These are phyloP conservation scores for Aculops lycopersici DNA, from an alignment of 1,140 invertebrate genomes.

Conservation along the genomic window DNA sequence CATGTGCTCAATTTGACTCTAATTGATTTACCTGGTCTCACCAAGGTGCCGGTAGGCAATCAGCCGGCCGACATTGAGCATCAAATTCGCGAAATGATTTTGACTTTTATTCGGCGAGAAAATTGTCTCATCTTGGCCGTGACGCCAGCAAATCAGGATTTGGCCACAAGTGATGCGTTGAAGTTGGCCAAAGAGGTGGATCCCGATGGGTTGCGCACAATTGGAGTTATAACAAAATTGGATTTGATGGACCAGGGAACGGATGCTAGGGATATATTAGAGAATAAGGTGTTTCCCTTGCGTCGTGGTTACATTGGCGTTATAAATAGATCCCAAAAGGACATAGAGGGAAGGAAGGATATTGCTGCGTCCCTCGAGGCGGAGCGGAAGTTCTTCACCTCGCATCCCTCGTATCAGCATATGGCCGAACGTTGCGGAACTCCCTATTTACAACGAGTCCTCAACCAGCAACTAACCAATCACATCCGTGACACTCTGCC, in stretches of 20 bases:
- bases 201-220: slow-evolving; percentile 28
- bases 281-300: slow-evolving; percentile 80
- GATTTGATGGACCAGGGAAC: slow-evolving; percentile 62
- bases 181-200: slow-evolving; percentile 79
- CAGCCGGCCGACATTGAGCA: slow-evolving; percentile 67
- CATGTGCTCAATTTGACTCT: slow-evolving; percentile 77
- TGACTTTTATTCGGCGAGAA: slow-evolving; percentile 67
- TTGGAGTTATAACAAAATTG: slow-evolving; percentile 12
- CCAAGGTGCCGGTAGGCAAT: slow-evolving; percentile 75
- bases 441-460: slow-evolving; percentile 70
- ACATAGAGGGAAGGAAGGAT: slow-evolving; percentile 57
- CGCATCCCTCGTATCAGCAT: slow-evolving; percentile 60
- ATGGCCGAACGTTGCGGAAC: slow-evolving; percentile 88
- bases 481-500: slow-evolving; percentile 93
- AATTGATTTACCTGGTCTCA: slow-evolving; percentile 74
- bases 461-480: slow-evolving; percentile 97
- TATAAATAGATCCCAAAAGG: slow-evolving; percentile 86
- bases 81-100: slow-evolving; percentile 72
- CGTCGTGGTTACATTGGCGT: slow-evolving; percentile 82
- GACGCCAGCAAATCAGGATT: slow-evolving; percentile 79
- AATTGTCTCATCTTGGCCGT: slow-evolving; percentile 76
- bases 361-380: slow-evolving; percentile 71
- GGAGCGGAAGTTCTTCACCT: slow-evolving; percentile 90
- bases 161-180: slow-evolving; percentile 76
- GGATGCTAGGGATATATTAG: slow-evolving; percentile 83